Conservation (phyloP, 1,140 invertebrate genomes). For the Calliphora vicina region DNA sequence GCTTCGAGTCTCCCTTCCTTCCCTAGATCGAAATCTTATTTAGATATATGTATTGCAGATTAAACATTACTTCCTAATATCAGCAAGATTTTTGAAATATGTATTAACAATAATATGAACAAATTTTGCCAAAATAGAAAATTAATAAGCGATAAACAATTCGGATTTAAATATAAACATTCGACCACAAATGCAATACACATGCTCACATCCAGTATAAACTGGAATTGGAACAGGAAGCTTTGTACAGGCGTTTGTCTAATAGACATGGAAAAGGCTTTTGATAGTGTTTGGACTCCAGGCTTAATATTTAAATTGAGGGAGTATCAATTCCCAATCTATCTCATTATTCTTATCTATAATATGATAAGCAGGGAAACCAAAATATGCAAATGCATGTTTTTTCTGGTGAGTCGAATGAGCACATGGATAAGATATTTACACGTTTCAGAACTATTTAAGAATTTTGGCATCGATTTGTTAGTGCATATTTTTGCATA, state of each 20-base stretch:
- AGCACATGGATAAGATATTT: no score
- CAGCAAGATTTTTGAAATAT: constrained; percentile 22
- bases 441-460: no score
- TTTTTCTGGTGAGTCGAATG: no score
- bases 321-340: neutral
- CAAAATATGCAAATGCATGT: no score
- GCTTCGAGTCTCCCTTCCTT: neutral
- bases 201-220: constrained; percentile 3
- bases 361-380: no score
- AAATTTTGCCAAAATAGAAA: neutral
- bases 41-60: neutral
- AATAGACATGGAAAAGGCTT: constrained; percentile 14
- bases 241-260: neutral
- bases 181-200: neutral
- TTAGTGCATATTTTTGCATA: no score
- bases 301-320: neutral
- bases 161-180: neutral
- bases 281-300: constrained; percentile 10
- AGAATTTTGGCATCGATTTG: no score
- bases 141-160: constrained; percentile 9
- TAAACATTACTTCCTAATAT: constrained; percentile 19
- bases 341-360: neutral
- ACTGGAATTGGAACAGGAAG: constrained; percentile 23
- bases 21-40: neutral
- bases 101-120: neutral